Evolutionary conservation across 2,888 invertebrate species (phyloP).

Genomic region (Cyclophora albipunctata): DNA sequence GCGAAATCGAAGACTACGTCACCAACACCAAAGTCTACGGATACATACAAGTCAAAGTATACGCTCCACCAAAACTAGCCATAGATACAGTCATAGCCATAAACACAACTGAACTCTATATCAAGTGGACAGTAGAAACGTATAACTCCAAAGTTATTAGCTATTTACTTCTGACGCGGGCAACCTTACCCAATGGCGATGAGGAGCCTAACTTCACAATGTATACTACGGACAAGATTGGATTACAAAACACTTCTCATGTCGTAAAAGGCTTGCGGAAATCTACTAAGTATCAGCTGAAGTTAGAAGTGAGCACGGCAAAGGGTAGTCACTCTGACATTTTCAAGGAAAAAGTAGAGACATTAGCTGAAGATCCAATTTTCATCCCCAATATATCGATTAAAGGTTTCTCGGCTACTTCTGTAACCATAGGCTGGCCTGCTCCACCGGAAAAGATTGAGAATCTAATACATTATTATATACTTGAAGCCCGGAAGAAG

Average conservation of each 20-base stretch:
- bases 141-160: conserved; percentile 81
- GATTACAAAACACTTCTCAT: conserved; percentile 79
- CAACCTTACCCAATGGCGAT: conserved; percentile 9
- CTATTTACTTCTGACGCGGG: conserved; percentile 75
- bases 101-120: conserved; percentile 82
- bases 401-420: conserved; percentile 80
- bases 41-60: conserved; percentile 72
- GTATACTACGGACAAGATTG: conserved; percentile 72
- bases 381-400: conserved; percentile 87
- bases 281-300: conserved; percentile 79
- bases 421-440: conserved; percentile 88
- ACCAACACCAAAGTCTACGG: conserved; percentile 55
- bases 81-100: conserved; percentile 85
- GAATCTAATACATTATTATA: conserved; percentile 85
- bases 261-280: conserved; percentile 80
- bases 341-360: conserved; percentile 59
- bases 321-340: conserved; percentile 77
- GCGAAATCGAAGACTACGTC: conserved; percentile 44
- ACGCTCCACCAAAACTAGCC: conserved; percentile 81
- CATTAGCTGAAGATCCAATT: conserved; percentile 82
- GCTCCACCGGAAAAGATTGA: conserved; percentile 79
- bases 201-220: conserved; percentile 46
- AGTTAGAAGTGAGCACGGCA: conserved; percentile 79
- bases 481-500: conserved; percentile 78
- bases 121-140: conserved; percentile 88